Base-by-base conservation (phyloP, 2,797 vertebrate genomes). In the Amblyraja radiata region DNA sequence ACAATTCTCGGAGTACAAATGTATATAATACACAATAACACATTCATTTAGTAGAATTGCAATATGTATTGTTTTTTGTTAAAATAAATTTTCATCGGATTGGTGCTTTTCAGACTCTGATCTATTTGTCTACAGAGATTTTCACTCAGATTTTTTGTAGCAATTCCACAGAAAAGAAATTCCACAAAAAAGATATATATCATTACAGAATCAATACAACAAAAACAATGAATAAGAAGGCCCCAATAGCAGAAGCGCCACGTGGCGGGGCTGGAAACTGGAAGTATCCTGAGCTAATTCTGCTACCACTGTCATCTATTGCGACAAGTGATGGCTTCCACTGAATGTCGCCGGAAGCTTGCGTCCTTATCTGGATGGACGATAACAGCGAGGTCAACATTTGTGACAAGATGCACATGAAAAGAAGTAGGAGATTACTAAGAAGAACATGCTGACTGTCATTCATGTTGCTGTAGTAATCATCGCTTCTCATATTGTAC, bases 131-230 rank as follows among this genome's bases (percentile, higher is more conserved):
- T 65, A 28, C n/a, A 18, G 58, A 28, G 63, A 61, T n/a, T 86
- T 65, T 63, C 28, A 65, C 25, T 13, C 54, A 84, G 25, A 16
- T n/a, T 88, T 65, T 36, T 88, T 65, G 8, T 32, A 63, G 61
- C 83, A 11, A 86, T 7, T 65, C 32, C 58, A 88, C 18, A 16
- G 28, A 14, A 32, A 63, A 16, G 14, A 65, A 65, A 88, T 65
- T 63, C 61, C 84, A 1, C 84, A 88, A 65, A 88, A 32, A 46
- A 88, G 58, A 65, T 88, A n/a, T 88, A 65, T n/a, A 88, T 88
- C 61, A 88, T 88, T 65, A 14, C 36, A 9, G 58, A 18, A 61
- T 88, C 32, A 83, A 83, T 25, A 58, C 46, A 21, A 81, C 36
- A 83, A 83, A 28, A 9, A 88, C 28, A 65, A 61, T 54, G 5